Evolutionary conservation across 2,888 invertebrate species (phyloP).

Genomic region (Phalera bucephala): DNA sequence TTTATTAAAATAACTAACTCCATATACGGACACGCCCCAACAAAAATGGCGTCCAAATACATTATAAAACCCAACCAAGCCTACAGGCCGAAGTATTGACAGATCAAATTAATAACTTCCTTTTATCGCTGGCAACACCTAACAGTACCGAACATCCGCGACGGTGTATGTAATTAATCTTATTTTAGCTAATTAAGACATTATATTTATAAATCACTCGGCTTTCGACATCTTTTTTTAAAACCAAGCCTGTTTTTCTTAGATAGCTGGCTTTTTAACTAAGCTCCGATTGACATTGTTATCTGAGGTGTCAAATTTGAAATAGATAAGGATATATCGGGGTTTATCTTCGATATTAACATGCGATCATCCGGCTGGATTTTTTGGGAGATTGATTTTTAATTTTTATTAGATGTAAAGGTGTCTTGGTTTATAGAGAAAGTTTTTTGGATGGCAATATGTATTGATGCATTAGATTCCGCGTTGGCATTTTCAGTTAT

Average conservation of each 20-base stretch:
- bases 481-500: too few relatives aligned
- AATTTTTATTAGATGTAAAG: background rate
- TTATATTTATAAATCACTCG: conserved; percentile 42
- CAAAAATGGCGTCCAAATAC: background rate
- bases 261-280: background rate
- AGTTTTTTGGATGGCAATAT: too few relatives aligned
- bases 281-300: conserved; percentile 37
- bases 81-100: conserved; percentile 21
- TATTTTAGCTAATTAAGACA: conserved; percentile 61
- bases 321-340: conserved; percentile 45
- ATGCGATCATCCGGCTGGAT: background rate
- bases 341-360: conserved; percentile 2
- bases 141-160: conserved; percentile 26
- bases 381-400: background rate
- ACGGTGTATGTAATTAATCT: conserved; percentile 40
- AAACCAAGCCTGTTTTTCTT: conserved; percentile 20
- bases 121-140: conserved; percentile 21
- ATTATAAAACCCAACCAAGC: conserved; percentile 2
- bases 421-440: too few relatives aligned
- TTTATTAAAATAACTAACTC: too few relatives aligned
- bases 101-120: conserved; percentile 34
- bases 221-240: conserved; percentile 32
- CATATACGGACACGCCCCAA: background rate
- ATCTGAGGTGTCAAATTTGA: conserved; percentile 65
- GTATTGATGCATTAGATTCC: too few relatives aligned